A percentile compares a stretch with the other conserved stretches of the same genome.
These are phyloP conservation scores for Rousettus madagascariensis DNA, from an alignment of 2,797 vertebrate genomes.

Conservation along the genomic window DNA sequence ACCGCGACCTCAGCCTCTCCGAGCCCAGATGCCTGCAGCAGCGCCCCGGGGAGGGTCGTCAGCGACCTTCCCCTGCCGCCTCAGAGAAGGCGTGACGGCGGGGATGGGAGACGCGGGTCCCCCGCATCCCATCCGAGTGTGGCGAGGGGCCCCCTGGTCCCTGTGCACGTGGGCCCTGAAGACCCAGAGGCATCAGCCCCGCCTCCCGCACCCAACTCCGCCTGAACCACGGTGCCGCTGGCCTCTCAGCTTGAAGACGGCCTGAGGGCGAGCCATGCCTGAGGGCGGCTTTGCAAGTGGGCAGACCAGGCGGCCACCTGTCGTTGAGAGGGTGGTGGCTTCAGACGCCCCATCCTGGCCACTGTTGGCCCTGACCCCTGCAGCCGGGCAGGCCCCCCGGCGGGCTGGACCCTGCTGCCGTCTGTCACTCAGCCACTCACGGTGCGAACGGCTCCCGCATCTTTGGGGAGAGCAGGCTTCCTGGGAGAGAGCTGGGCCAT, in stretches of 20 bases:
- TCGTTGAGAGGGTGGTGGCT: neutral
- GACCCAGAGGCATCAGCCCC: neutral
- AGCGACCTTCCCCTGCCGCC: neutral
- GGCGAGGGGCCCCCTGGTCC: neutral
- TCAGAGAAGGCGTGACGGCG: neutral
- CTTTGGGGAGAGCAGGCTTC: neutral
- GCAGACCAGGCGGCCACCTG: neutral
- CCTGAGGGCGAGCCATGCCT: neutral
- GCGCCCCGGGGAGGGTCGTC: neutral
- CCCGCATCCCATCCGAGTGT: rapidly evolving
- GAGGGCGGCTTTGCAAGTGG: too few relatives aligned
- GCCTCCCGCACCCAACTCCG: neutral
- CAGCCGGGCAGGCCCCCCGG: neutral
- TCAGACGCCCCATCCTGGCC: neutral
- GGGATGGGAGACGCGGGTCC: neutral
- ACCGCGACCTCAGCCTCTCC: rapidly evolving
- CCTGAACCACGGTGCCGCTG: rapidly evolving
- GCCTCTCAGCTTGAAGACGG: neutral
- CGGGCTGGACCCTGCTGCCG: neutral
- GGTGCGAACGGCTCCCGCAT: neutral
- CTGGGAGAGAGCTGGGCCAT: rapidly evolving
- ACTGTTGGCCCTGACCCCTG: neutral
- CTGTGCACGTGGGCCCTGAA: neutral
- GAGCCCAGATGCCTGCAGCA: neutral
- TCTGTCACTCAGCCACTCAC: neutral